Evolutionary conservation across 2,797 vertebrate genomes (phyloP), one percentile per base, ranked within the genome.

Genomic region (Hylomyscus alleni): DNA sequence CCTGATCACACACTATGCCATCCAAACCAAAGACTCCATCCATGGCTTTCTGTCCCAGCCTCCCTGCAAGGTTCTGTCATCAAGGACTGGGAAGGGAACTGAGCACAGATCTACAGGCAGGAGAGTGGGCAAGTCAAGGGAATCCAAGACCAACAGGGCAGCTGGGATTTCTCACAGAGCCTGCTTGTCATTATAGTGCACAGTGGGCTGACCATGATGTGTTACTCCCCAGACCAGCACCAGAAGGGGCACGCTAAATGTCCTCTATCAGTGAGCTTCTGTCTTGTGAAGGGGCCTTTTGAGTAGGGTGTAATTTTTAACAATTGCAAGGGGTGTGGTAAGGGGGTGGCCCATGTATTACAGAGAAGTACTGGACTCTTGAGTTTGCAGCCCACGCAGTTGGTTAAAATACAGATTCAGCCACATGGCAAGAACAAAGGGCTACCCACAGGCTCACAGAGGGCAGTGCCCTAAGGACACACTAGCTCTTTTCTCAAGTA

Each of bases 71-170:
- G 44, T 19, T 19, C 50, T 8, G 6, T 37, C 83, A 44, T 73
- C 44, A 1, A 6, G 50, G 40, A 31, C 3, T 0, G 22, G 60
- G 34, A 44, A 40, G 5, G 17, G 15, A 40, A 10, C 65, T 9
- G 34, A n/a, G 0, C 44, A 72, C 50, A 2, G 5, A 8, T 2
- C 2, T n/a, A 47, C 2, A 26, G 4, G 77, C n/a, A 31, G 24
- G 2, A 2, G 17, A 0, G 0, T 0, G 0, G 5, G 31, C 4
- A 1, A 11, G 17, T 7, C 2, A 24, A 6, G 1, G 3, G 10
- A 7, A 17, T 4, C 80, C 67, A 58, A 31, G 47, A 3, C 83
- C 50, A 3, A 29, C 8, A 14, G 3, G 17, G 37, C 22, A 20
- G 8, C n/a, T 12, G n/a, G 10, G 0, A 13, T 29, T 12, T 24